phyloP scores from a whole-genome alignment of 2,797 vertebrate species.

The Botia almorhae region DNA sequence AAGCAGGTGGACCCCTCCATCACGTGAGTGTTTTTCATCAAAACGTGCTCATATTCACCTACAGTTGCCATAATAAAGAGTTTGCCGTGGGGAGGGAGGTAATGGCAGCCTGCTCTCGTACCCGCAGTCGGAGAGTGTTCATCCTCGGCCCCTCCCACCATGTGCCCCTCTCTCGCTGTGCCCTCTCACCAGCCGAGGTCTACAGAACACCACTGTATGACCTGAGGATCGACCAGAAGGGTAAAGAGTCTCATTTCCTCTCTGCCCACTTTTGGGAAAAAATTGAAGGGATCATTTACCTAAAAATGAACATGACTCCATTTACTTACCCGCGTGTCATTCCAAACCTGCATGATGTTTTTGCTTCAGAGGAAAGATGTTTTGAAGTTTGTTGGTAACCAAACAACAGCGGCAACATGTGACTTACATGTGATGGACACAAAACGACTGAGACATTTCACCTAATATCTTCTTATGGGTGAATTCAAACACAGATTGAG shows the following conservation, averaged over 20 bases:
- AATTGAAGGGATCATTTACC: too few species aligned
- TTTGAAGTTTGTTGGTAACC: too few species aligned
- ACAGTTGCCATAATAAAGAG: conserved; percentile 13
- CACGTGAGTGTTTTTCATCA: conserved; percentile 85
- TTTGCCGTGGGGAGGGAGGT: conserved; percentile 54
- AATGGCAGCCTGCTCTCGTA: conserved; percentile 27
- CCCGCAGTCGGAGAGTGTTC: conserved; percentile 92
- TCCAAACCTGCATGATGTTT: too few species aligned
- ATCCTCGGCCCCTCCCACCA: conserved; percentile 99
- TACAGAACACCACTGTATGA: conserved; percentile 99
- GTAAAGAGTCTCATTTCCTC: conserved; percentile 74
- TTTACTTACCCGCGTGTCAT: too few species aligned
- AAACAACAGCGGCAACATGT: too few species aligned
- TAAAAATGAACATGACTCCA: too few species aligned
- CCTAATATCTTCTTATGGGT: background rate
- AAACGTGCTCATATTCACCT: conserved; percentile 33
- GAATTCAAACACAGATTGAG: conserved; percentile 13
- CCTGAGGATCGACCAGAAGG: conserved; percentile 98
- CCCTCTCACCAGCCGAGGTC: conserved; percentile 96
- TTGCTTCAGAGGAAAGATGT: too few species aligned
- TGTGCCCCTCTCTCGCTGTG: conserved; percentile 97
- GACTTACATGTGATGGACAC: too few species aligned
- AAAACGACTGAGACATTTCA: too few species aligned
- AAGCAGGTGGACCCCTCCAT: conserved; percentile 97
- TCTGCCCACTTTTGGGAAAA: background rate